phyloP scores from a whole-genome alignment of 1,140 invertebrate species.

The Asbolus verrucosus region DNA sequence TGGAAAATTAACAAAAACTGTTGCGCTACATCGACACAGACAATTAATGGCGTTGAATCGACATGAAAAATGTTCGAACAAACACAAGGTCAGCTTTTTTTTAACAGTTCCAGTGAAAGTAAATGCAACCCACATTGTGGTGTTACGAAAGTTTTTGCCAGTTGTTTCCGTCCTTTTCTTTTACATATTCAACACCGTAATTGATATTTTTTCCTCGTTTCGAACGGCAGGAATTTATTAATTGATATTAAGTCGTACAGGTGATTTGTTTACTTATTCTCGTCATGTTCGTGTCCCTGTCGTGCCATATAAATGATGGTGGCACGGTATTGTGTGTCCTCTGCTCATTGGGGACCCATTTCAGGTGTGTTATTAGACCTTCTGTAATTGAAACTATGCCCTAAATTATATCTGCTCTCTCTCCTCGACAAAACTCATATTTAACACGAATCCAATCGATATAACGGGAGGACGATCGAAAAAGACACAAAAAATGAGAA shows the following conservation, averaged over 20 bases:
- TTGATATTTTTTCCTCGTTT: too few species aligned
- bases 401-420: conserved; percentile 44
- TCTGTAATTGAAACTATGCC: conserved; percentile 57
- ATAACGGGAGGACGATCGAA: too few species aligned
- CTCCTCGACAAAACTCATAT: conserved; percentile 9
- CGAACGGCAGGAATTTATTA: conserved; percentile 27
- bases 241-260: conserved; percentile 38
- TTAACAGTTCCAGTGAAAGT: conserved; percentile 11
- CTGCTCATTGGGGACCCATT: conserved; percentile 55
- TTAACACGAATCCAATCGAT: conserved; percentile 9
- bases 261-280: conserved; percentile 51
- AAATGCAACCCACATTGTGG: conserved; percentile 12
- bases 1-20: conserved; percentile 6
- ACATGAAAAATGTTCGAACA: conserved; percentile 20
- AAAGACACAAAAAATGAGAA: too few species aligned
- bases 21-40: conserved; percentile 1
- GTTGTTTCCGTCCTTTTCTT: too few species aligned
- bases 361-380: conserved; percentile 56
- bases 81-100: conserved; percentile 33
- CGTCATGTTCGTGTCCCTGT: conserved; percentile 47
- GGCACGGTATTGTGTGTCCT: conserved; percentile 42
- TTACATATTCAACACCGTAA: too few species aligned
- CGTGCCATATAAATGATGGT: conserved; percentile 48
- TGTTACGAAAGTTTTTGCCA: conserved; percentile 2
- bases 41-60: conserved; percentile 9